phyloP scores from a whole-genome alignment of 2,113 vertebrate species.

The Merops nubicus region DNA sequence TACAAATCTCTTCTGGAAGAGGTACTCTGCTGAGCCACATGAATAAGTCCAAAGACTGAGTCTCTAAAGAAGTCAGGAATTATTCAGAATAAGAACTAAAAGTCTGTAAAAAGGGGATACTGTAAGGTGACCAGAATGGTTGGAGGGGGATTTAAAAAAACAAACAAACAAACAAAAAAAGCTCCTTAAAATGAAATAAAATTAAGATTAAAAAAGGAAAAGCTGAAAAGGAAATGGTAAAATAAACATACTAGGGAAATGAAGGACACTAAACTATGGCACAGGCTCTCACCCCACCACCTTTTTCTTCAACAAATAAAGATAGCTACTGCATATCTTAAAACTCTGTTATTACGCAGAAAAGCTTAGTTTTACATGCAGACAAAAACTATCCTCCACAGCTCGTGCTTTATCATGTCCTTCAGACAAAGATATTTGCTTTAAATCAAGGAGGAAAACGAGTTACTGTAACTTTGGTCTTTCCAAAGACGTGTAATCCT shows the following conservation, averaged over 20 bases:
- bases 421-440: not conserved
- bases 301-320: not conserved
- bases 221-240: not conserved
- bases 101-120: accelerated
- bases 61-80: not conserved
- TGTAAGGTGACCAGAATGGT: not conserved
- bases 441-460: not conserved
- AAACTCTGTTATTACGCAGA: not conserved
- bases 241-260: not conserved
- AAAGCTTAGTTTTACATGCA: not conserved
- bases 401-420: not conserved
- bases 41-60: not conserved
- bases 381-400: not conserved
- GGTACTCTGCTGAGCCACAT: not conserved
- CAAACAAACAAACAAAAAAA: not conserved
- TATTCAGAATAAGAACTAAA: not conserved
- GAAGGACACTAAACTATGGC: not conserved
- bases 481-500: not conserved
- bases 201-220: not conserved
- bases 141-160: accelerated
- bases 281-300: not conserved
- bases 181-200: not conserved
- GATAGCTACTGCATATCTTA: not conserved
- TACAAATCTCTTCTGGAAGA: not conserved
- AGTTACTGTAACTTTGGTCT: not conserved